Evolutionary conservation across 2,888 invertebrate species (phyloP), one percentile per base, ranked within the genome.

Genomic region (Cataglyphis cursor): DNA sequence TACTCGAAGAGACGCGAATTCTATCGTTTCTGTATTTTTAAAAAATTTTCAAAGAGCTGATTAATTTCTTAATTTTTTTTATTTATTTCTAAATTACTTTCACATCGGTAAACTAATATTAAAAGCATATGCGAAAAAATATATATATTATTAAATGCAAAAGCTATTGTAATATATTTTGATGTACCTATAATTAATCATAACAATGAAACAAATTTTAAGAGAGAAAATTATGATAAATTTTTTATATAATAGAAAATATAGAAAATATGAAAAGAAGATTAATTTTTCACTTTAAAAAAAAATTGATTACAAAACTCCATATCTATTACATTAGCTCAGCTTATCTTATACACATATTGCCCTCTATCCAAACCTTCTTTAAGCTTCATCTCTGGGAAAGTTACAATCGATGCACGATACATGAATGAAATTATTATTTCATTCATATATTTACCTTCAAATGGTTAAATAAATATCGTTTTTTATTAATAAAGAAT

Each of bases 321-420:
- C 8, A 51, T 1, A 1, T 51, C 0, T 51, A 8, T 51, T 51
- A 51, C 48, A 51, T 51, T n/a, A 6, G 6, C 10, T 21, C 5
- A 57, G 54, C 1, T 21, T 21, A 61, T 18, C n/a, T 64, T 41
- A 21, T 41, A 21, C 21, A 38, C 9, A n/a, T 76, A 41, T 41
- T 66, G 76, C 66, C 76, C 76, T 76, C 76, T 76, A 41, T 9
- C 54, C 38, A 28, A 65, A 41, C 31, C 28, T 76, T 76, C n/a
- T 6, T 28, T 21, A 65, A 76, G 28, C 44, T 35, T 51, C 3
- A 38, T 38, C 18, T 10, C 3, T 35, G 35, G 54, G 8, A 28
- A 66, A 35, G 18, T 51, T 76, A n/a, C 28, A 4, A 64, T 21
- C 21, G 62, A 74, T 73, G 24, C 38, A 73, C 12, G 41, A 41